Base-by-base conservation (phyloP, 2,797 vertebrate genomes). In the Hybognathus amarus region DNA sequence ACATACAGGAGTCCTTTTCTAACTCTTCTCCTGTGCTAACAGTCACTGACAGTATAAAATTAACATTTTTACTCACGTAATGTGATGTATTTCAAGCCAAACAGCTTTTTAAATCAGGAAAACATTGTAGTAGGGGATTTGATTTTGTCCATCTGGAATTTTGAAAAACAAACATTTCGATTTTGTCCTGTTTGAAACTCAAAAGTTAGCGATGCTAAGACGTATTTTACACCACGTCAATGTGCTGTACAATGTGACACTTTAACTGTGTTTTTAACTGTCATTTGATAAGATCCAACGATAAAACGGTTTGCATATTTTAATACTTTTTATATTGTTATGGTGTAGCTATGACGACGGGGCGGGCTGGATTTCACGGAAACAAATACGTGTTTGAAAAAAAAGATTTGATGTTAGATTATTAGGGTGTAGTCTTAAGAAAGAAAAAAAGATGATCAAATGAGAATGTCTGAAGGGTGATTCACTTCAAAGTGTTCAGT, bases 271-370 rank as follows among this genome's bases (percentile, higher is more conserved):
- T 91, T 91, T 88, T 85, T 87, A 66, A 84, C 85, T 79, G 89
- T 87, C 89, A 70, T 88, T 91, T 91, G 74, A 91, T 86, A 83
- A 79, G 47, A 69, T 54, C 87, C 79, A 82, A 91, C 77, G 77
- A 87, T 11, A 27, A 86, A 89, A 87, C 82, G 87, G 74, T 87
- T 89, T 89, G 54, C 78, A 83, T 90, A 83, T 88, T 89, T 88
- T 84, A 88, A 83, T 88, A 87, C 87, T 92, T 92, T 91, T 80
- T 91, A 90, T 91, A 91, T 92, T 91, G 89, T 91, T 89, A 85
- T 87, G 69, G 89, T 88, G 89, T 91, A 90, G 88, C 63, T 89
- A 83, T 83, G 64, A 54, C 77, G 73, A 80, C 18, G 70, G 87
- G 90, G 90, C 91, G 89, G 90, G 90, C 42, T 7, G 85, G 64